These are phyloP conservation scores for Piscicola geometra DNA, from an alignment of 2,888 invertebrate genomes.

Conservation along the genomic window DNA sequence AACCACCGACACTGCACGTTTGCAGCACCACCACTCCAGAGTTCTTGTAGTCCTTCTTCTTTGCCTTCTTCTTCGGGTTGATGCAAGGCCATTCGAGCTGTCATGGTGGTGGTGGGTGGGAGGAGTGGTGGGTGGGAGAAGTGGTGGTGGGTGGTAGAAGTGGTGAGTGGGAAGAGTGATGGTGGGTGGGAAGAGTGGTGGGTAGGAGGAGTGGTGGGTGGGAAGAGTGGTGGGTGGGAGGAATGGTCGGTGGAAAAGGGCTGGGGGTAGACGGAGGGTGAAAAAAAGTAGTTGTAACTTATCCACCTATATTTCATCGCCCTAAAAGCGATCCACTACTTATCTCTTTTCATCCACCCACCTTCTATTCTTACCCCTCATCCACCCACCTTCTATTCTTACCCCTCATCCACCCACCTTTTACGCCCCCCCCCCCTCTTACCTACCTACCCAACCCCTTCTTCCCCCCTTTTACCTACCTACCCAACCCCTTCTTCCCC, in stretches of 20 bases:
- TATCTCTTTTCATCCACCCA: not conserved
- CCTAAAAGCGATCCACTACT: no score
- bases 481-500: no score
- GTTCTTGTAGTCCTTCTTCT: constrained; percentile 49
- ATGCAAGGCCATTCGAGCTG: constrained; percentile 42
- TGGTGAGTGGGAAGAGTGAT: not conserved
- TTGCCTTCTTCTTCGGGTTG: constrained; percentile 45
- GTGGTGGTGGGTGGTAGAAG: not conserved
- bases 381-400: no score
- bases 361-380: no score
- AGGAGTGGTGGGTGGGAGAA: not conserved
- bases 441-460: no score
- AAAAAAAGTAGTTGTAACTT: no score
- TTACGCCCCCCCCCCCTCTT: no score
- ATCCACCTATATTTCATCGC: no score
- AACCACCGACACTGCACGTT: constrained; percentile 46
- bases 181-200: not conserved
- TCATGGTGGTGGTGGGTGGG: not conserved
- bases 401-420: no score
- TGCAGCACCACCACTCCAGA: constrained; percentile 50
- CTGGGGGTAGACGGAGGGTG: not conserved
- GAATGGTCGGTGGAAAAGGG: no score
- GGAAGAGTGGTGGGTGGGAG: not conserved
- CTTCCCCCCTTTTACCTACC: no score
- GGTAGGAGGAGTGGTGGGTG: not conserved